Conservation (phyloP, 1,140 invertebrate genomes). For the Drosophila lacteicornis region DNA sequence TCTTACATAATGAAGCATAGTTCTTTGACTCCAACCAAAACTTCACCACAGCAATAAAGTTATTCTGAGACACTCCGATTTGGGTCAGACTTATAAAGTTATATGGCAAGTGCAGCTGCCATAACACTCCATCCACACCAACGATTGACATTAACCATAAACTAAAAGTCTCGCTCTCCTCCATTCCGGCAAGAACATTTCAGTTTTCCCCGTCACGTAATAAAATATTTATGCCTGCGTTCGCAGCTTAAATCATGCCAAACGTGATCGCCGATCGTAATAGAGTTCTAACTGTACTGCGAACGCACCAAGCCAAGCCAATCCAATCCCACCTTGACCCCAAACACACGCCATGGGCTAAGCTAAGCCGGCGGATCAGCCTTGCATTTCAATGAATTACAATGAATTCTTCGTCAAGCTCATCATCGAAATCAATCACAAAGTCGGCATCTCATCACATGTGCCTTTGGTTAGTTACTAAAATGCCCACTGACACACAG, state of each 20-base stretch:
- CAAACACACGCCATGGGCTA: constrained; percentile 27
- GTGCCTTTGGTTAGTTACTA: constrained; percentile 49
- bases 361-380: constrained; percentile 22
- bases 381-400: constrained; percentile 65
- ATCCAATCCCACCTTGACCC: constrained; percentile 56
- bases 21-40: not conserved
- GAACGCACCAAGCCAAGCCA: constrained; percentile 42
- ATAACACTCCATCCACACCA: constrained; percentile 4
- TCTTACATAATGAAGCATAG: not conserved
- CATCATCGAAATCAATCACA: constrained; percentile 65
- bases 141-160: constrained; percentile 33
- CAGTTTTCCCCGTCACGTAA: constrained; percentile 60
- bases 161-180: constrained; percentile 25
- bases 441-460: constrained; percentile 66
- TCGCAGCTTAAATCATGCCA: constrained; percentile 52
- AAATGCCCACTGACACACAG: constrained; percentile 42
- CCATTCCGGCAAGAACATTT: constrained; percentile 6
- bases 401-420: constrained; percentile 28
- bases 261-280: constrained; percentile 63
- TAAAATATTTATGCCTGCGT: constrained; percentile 44
- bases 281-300: constrained; percentile 68
- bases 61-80: constrained; percentile 26
- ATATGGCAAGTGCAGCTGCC: constrained; percentile 46
- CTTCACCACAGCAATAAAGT: constrained; percentile 27
- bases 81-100: constrained; percentile 39